phyloP scores from a whole-genome alignment of 1,140 invertebrate species.

The Uloborus diversus region DNA sequence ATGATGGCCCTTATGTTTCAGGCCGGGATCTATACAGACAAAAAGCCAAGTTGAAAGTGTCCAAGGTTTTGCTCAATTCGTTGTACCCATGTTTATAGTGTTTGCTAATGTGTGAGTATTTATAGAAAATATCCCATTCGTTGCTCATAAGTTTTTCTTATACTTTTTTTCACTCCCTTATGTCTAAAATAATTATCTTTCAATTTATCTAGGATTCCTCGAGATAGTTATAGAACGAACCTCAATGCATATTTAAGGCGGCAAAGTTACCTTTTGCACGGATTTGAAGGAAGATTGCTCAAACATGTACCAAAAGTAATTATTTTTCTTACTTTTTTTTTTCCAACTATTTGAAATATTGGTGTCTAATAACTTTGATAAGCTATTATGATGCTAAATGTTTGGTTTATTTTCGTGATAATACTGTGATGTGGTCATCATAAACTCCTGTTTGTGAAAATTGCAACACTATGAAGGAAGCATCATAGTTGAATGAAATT shows the following conservation, averaged over 20 bases:
- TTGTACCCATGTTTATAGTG: constrained; percentile 80
- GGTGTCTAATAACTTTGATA: too few species aligned
- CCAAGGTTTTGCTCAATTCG: constrained; percentile 82
- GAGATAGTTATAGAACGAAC: constrained; percentile 71
- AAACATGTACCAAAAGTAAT: constrained; percentile 81
- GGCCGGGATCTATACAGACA: constrained; percentile 75
- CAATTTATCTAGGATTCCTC: constrained; percentile 28
- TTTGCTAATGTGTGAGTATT: constrained; percentile 69
- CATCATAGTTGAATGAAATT: too few species aligned
- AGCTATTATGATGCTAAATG: too few species aligned
- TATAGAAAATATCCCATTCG: neutral
- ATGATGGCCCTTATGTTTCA: too few species aligned
- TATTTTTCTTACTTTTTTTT: neutral
- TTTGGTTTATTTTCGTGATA: too few species aligned
- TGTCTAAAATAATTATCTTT: neutral
- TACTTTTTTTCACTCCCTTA: neutral
- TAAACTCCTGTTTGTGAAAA: too few species aligned
- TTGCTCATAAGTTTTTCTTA: too few species aligned
- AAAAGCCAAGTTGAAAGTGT: constrained; percentile 81
- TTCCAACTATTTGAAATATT: too few species aligned
- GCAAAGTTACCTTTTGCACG: constrained; percentile 80
- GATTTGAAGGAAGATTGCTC: constrained; percentile 80
- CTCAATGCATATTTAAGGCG: constrained; percentile 76
- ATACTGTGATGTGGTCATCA: too few species aligned
- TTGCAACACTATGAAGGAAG: too few species aligned